phyloP scores from a whole-genome alignment of 2,797 vertebrate genomes.

The Channallabes apus region DNA sequence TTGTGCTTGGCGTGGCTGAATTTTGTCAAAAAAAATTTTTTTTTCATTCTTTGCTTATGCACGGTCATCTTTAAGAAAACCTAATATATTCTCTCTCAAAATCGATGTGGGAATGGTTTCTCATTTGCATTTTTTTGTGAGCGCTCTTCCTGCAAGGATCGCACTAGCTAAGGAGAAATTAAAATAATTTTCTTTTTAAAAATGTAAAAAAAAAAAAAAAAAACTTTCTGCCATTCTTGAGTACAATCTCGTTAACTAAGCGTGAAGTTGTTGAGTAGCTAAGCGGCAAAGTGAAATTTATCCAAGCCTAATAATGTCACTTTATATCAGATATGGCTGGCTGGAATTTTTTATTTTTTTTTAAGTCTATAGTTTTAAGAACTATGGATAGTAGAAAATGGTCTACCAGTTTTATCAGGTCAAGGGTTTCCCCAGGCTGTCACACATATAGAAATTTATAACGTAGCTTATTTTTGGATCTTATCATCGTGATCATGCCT shows the following conservation, averaged over 20 bases:
- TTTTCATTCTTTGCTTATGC: background rate
- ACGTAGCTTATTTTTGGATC: background rate
- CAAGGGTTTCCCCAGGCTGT: background rate
- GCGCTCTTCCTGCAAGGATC: background rate
- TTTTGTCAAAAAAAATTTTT: too few relatives aligned
- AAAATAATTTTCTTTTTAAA: background rate
- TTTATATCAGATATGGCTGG: background rate
- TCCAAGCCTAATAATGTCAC: background rate
- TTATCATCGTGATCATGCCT: background rate
- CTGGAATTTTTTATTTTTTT: background rate
- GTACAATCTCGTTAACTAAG: background rate
- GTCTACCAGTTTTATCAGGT: background rate
- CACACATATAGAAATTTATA: background rate
- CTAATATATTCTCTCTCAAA: background rate
- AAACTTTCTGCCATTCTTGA: background rate
- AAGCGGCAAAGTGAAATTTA: background rate
- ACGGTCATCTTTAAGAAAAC: background rate
- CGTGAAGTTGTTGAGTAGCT: background rate
- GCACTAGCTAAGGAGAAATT: background rate
- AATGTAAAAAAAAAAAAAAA: too few relatives aligned
- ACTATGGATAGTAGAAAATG: background rate
- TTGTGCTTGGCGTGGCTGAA: background rate
- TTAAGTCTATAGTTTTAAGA: background rate
- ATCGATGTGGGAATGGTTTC: background rate
- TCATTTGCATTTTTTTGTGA: background rate